Conservation (phyloP, 2,888 invertebrate genomes). For the Pteria penguin region DNA sequence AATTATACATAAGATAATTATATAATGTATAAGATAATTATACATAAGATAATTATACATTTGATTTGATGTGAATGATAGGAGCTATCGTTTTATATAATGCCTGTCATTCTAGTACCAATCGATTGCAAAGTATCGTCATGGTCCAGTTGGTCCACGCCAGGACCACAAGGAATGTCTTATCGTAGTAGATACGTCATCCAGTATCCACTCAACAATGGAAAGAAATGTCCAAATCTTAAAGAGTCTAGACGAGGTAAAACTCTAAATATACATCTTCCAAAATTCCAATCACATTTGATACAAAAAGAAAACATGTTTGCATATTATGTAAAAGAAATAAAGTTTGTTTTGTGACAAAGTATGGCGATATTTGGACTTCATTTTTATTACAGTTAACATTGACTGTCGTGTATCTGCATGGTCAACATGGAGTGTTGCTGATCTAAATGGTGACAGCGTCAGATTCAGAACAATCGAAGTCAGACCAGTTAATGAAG, state of each 20-base stretch:
- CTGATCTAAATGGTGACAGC: constrained; percentile 4
- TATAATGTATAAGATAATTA: too few relatives aligned
- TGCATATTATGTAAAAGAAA: too few relatives aligned
- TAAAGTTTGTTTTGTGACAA: too few relatives aligned
- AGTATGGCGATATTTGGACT: too few relatives aligned
- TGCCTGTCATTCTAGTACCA: too few relatives aligned
- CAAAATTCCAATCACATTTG: too few relatives aligned
- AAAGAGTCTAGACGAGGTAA: constrained; percentile 1
- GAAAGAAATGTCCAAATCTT: constrained; percentile 11
- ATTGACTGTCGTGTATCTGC: constrained; percentile 11
- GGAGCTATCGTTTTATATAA: too few relatives aligned
- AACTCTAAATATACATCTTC: too few relatives aligned
- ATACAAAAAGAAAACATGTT: too few relatives aligned
- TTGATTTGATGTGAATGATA: too few relatives aligned
- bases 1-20: too few relatives aligned
- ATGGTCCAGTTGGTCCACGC: background rate
- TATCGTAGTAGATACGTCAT: background rate
- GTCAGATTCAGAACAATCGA: background rate
- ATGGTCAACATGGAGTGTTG: constrained; percentile 7
- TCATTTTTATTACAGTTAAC: background rate
- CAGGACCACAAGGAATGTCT: background rate
- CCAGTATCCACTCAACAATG: background rate
- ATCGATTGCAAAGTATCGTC: constrained; percentile 7
- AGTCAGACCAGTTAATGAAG: background rate
- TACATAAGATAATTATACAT: too few relatives aligned